Conservation (phyloP, 2,888 invertebrate species). For the Eristalinus aeneus region DNA sequence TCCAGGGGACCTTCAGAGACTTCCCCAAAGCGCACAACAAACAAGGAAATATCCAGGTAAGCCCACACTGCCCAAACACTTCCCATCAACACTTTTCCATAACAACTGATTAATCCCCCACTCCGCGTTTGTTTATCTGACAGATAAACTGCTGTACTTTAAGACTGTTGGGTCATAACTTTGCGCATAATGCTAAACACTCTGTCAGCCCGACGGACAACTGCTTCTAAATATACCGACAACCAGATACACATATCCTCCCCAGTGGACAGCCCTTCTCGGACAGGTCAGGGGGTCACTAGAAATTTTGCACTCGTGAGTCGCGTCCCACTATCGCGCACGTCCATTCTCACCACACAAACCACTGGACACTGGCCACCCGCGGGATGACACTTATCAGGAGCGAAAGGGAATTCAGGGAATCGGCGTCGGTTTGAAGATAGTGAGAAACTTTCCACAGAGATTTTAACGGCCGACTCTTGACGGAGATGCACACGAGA, state of each 20-base stretch:
- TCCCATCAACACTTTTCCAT: not conserved
- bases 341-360: not conserved
- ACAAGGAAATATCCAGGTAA: not conserved
- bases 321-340: not conserved
- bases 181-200: conserved; percentile 39
- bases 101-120: conserved; percentile 32
- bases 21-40: not conserved
- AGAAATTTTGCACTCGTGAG: not conserved
- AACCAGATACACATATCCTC: not conserved
- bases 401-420: not conserved
- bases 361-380: not conserved
- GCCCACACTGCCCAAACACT: not conserved
- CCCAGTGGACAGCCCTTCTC: conserved; percentile 41
- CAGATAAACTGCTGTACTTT: conserved; percentile 45
- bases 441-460: conserved; percentile 49
- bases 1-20: not conserved
- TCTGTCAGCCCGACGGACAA: not conserved
- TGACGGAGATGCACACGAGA: not conserved
- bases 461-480: conserved; percentile 53
- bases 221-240: conserved; percentile 20
- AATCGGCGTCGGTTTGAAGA: not conserved
- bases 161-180: conserved; percentile 39
- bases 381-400: conserved; percentile 36
- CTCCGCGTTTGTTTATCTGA: conserved; percentile 35
- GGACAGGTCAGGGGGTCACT: conserved; percentile 17